phyloP scores from a whole-genome alignment of 2,797 vertebrate species.

The Sternarchorhynchus goeldii region DNA sequence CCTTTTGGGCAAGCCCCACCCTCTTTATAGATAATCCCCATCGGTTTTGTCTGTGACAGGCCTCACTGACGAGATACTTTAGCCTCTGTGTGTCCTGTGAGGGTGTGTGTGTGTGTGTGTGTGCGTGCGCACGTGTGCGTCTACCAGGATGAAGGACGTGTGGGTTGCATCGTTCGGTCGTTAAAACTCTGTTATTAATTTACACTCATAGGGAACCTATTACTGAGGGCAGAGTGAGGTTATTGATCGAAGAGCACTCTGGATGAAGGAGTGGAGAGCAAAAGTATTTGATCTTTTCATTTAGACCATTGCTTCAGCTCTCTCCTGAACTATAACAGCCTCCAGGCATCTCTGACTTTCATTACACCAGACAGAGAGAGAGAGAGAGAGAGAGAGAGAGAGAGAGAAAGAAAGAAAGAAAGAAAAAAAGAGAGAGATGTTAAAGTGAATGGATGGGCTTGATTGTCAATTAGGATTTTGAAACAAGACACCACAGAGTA shows the following conservation, averaged over 20 bases:
- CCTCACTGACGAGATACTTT: too few relatives aligned
- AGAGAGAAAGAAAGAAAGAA: background rate
- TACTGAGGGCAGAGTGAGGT: constrained; percentile 49
- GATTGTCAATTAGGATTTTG: constrained; percentile 23
- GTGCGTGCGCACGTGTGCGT: too few relatives aligned
- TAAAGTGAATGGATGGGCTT: background rate
- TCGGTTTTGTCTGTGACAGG: too few relatives aligned
- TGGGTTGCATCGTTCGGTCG: constrained; percentile 71
- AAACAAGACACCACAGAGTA: constrained; percentile 1
- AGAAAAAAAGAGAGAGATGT: background rate
- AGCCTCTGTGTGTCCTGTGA: too few relatives aligned
- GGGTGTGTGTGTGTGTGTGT: too few relatives aligned
- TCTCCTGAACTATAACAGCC: constrained; percentile 56
- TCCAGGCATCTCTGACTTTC: constrained; percentile 27
- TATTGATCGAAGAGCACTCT: constrained; percentile 57
- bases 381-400: background rate
- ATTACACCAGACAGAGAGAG: constrained; percentile 19
- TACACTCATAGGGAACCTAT: constrained; percentile 57
- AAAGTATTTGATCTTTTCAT: constrained; percentile 65
- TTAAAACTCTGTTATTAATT: constrained; percentile 67
- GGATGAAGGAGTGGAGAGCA: constrained; percentile 51
- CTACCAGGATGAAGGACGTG: too few relatives aligned
- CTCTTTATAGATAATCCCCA: too few relatives aligned
- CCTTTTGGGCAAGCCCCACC: too few relatives aligned
- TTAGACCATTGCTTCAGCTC: constrained; percentile 52